Conservation (phyloP, 30 jellyfish, hydroid and myxozoan genomes). For the Aurelia aurita complex sp. Pacific region DNA sequence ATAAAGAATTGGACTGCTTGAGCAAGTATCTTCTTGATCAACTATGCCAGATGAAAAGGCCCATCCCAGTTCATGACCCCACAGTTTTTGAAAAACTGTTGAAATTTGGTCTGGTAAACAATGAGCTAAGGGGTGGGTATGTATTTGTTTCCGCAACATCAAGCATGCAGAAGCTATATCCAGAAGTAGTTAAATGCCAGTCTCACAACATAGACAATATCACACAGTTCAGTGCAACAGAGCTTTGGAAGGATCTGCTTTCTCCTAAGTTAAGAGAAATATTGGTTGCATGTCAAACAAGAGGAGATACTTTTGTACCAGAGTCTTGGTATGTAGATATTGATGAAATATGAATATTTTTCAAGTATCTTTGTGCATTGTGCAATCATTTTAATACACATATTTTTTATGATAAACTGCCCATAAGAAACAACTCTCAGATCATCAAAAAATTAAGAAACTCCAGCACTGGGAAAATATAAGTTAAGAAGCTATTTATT, state of each 20-base stretch:
- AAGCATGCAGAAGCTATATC: constrained; percentile 2
- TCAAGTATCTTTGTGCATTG: too few relatives aligned
- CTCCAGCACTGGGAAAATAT: too few relatives aligned
- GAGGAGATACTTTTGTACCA: constrained; percentile 35
- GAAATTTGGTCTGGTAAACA: constrained; percentile 5
- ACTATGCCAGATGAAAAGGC: constrained; percentile 24
- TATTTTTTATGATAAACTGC: too few relatives aligned
- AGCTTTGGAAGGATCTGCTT: constrained; percentile 6
- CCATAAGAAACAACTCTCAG: too few relatives aligned
- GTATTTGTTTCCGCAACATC: constrained; percentile 22
- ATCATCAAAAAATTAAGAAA: too few relatives aligned
- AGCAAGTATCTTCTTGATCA: constrained; percentile 9
- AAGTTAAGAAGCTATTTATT: too few relatives aligned
- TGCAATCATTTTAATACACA: too few relatives aligned
- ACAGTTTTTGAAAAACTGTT: neutral
- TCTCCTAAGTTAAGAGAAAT: constrained; percentile 19
- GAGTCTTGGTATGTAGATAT: constrained; percentile 18
- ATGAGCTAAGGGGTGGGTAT: neutral
- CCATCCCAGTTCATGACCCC: constrained; percentile 15
- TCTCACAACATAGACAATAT: neutral
- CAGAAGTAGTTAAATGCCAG: neutral
- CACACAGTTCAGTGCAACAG: constrained; percentile 1
- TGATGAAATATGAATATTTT: neutral
- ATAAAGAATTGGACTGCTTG: neutral
- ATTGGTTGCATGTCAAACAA: constrained; percentile 21